Percentiles rank a stretch among this genome's conserved stretches.
Conservation (phyloP, 1,140 invertebrate genomes). For the Drosophila sulfurigaster region DNA sequence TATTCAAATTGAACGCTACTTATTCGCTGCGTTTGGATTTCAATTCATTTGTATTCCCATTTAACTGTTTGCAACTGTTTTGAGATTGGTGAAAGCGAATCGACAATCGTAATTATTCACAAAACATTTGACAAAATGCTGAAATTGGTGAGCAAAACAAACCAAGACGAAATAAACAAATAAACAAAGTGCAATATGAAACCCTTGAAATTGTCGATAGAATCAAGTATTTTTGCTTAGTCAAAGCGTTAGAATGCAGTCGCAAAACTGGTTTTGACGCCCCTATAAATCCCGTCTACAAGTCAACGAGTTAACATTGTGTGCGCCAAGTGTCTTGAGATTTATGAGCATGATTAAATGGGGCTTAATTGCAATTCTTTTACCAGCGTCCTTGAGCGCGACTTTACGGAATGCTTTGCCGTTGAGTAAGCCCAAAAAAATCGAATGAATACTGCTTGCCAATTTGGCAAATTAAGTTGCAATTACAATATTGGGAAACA, state of each 20-base stretch:
- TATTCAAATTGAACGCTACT: constrained; percentile 16
- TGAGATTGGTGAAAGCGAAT: constrained; percentile 76
- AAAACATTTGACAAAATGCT: constrained; percentile 39
- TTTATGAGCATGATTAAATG: constrained; percentile 55
- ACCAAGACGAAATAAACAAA: constrained; percentile 2
- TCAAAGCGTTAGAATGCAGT: constrained; percentile 39
- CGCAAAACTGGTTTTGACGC: constrained; percentile 44
- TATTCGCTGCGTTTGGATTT: constrained; percentile 30
- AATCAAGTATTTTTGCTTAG: constrained; percentile 38
- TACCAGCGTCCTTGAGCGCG: constrained; percentile 43
- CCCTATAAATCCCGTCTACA: background rate
- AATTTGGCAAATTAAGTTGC: constrained; percentile 7
- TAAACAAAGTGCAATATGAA: constrained; percentile 4
- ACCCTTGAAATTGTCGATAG: constrained; percentile 22
- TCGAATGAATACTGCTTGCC: constrained; percentile 11
- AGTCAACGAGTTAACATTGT: constrained; percentile 22
- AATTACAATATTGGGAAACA: constrained; percentile 12
- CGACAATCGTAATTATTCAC: constrained; percentile 46
- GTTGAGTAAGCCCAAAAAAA: constrained; percentile 6
- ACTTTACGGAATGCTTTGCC: constrained; percentile 21
- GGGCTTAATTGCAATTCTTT: constrained; percentile 52
- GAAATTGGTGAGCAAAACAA: constrained; percentile 69
- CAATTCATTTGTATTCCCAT: constrained; percentile 7
- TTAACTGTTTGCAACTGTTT: constrained; percentile 6
- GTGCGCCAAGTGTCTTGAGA: constrained; percentile 37